Conservation (phyloP, 2,113 vertebrate species). For the Alligator mississippiensis region DNA sequence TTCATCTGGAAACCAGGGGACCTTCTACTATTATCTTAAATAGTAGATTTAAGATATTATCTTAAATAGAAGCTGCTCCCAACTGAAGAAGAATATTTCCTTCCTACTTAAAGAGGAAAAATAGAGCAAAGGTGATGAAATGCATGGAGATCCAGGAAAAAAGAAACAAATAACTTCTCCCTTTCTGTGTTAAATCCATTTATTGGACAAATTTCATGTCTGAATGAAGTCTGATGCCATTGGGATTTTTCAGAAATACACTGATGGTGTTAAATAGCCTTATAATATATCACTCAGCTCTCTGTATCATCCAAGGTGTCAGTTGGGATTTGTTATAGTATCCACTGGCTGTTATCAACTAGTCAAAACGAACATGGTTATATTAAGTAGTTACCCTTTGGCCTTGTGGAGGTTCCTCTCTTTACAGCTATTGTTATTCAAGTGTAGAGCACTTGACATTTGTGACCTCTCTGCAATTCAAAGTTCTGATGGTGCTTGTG, state of each 20-base stretch:
- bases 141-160: background rate
- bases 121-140: background rate
- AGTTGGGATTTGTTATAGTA: background rate
- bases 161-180: background rate
- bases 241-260: background rate
- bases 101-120: background rate
- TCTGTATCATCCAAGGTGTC: background rate
- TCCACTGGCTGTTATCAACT: background rate
- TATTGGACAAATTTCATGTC: too few species aligned
- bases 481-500: background rate
- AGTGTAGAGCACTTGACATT: conserved; percentile 1
- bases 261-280: background rate
- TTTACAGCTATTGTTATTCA: background rate
- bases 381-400: background rate
- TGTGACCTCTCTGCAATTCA: background rate
- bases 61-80: background rate
- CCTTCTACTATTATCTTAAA: background rate
- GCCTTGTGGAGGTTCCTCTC: background rate
- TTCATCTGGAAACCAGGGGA: background rate
- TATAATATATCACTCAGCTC: background rate
- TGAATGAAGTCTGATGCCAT: background rate
- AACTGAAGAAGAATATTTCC: too few species aligned
- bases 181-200: background rate
- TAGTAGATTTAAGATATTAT: background rate
- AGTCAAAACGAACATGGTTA: too few species aligned